phyloP scores from a whole-genome alignment of 2,797 vertebrate species.

The Peromyscus eremicus region DNA sequence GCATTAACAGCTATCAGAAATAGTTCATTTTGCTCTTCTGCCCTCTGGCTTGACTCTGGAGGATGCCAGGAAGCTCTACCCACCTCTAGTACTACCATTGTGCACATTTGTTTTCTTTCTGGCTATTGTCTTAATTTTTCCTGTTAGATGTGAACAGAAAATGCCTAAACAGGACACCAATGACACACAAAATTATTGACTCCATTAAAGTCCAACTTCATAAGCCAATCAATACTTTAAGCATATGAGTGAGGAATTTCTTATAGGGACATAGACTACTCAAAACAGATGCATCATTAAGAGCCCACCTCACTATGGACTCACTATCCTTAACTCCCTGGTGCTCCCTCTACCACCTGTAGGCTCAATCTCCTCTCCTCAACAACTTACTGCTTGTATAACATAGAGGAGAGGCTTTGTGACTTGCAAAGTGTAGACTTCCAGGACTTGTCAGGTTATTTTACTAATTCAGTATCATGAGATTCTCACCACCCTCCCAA shows the following conservation, averaged over 20 bases:
- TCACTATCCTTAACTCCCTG: too few species aligned
- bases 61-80: background rate
- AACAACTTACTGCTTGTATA: too few species aligned
- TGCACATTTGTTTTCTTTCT: background rate
- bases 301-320: background rate
- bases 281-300: background rate
- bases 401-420: background rate
- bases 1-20: background rate
- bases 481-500: background rate
- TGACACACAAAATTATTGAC: background rate
- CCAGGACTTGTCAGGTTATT: background rate
- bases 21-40: background rate
- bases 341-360: too few species aligned
- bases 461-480: background rate
- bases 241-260: background rate
- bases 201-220: background rate
- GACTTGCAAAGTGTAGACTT: background rate
- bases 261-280: background rate
- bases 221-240: background rate
- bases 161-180: background rate
- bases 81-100: background rate
- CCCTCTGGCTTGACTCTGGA: background rate
- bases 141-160: background rate
- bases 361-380: too few species aligned
- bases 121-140: background rate